Conservation (phyloP, 2,797 vertebrate species). For the Stomatorhinus walkeri region DNA sequence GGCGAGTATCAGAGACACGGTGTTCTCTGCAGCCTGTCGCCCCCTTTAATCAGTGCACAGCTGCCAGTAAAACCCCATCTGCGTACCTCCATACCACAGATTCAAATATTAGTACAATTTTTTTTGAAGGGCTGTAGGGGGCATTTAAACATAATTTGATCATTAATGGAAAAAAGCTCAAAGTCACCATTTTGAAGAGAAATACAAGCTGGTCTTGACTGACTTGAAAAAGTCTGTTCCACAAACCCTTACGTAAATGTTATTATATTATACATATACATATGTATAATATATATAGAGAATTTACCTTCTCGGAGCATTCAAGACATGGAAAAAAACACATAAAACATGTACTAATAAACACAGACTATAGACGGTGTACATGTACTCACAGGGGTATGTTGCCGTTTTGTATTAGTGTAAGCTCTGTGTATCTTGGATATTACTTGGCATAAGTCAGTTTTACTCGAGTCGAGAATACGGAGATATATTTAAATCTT, state of each 20-base stretch:
- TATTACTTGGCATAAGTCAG: not conserved
- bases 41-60: not conserved
- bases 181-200: not conserved
- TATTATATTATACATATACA: no score
- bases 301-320: not conserved
- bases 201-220: not conserved
- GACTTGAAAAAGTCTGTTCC: not conserved
- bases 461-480: not conserved
- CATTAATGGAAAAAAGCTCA: not conserved
- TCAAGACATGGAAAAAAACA: not conserved
- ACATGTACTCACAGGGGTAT: not conserved
- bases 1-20: not conserved
- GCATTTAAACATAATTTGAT: not conserved
- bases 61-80: not conserved
- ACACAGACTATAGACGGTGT: not conserved
- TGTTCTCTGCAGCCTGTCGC: not conserved
- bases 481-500: not conserved
- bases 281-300: not conserved
- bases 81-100: not conserved
- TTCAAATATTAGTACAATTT: not conserved
- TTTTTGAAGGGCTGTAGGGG: not conserved
- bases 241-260: not conserved
- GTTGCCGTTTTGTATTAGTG: not conserved
- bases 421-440: not conserved
- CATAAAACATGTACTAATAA: not conserved